Evolutionary conservation across 2,888 invertebrate genomes (phyloP), one percentile per base, ranked within the genome.

Genomic region (Apodemia duryi): DNA sequence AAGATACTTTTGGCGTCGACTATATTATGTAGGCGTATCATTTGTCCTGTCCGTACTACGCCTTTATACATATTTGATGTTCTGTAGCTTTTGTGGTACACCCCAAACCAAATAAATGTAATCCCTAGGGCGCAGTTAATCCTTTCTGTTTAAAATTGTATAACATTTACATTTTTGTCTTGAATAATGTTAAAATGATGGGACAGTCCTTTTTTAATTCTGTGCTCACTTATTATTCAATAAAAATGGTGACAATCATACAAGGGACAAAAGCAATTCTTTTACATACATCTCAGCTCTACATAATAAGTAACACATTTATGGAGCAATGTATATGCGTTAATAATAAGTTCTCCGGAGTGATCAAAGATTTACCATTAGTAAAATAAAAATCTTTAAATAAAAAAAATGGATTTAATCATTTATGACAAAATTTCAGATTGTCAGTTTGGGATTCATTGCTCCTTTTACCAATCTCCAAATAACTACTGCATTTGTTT

Each of bases 141-240:
- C 63, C 66, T 66, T 63, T 35, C 61, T 60, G 61, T 49, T 68
- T 62, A 66, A 66, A 66, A 65, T 66, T 66, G 63, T 63, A 66
- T 68, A 61, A 54, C 51, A 65, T 62, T 49, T 35, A 60, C 57
- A 60, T 60, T 60, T 60, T 32, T 60, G 57, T 60, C 57, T 60
- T 60, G 57, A 60, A 60, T 60, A 60, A 60, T 60, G 29, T 60
- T 60, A 35, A 60, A 60, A 60, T 60, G 57, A 60, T 60, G 57
- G 57, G 13, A 11, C 57, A 60, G 57, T 60, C 57, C 57, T 60
- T 60, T 60, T 60, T 60, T 60, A 60, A 60, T 60, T 60, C 7
- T 60, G 57, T 13, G 32, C 57, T 60, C 57, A 60, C 57, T 60
- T 60, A 60, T 60, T 60, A 60, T 60, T 60, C 57, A 60, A 60